Conservation (phyloP, 2,797 vertebrate genomes). For the Neoniphon sammara region DNA sequence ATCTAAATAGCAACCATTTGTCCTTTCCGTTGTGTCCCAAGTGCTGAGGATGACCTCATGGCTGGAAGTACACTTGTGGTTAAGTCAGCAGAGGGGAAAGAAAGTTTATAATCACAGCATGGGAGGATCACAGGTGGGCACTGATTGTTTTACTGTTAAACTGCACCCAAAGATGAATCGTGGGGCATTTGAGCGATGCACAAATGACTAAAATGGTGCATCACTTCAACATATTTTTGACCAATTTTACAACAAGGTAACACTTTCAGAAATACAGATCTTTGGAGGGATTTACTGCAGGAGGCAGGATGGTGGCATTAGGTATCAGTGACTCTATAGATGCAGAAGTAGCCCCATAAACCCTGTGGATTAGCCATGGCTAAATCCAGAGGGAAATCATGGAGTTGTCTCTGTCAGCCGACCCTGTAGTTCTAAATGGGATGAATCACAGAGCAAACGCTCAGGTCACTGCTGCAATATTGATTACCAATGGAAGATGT, state of each 20-base stretch:
- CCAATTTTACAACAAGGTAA: slow-evolving; percentile 20
- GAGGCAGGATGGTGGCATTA: slow-evolving; percentile 12
- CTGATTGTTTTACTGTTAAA: slow-evolving; percentile 48
- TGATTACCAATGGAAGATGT: slow-evolving; percentile 81
- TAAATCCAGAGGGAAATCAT: slow-evolving; percentile 75
- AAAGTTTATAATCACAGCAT: slow-evolving; percentile 57
- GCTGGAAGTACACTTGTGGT: slow-evolving; percentile 16
- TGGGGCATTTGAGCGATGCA: slow-evolving; percentile 15
- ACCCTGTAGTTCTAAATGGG: slow-evolving; percentile 75
- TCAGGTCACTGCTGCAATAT: slow-evolving; percentile 82
- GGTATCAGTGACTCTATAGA: slow-evolving; percentile 44
- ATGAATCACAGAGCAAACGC: slow-evolving; percentile 76
- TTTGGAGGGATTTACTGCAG: slow-evolving; percentile 10
- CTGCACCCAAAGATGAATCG: slow-evolving; percentile 32
- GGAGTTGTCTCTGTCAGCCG: slow-evolving; percentile 71
- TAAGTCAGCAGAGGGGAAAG: slow-evolving; percentile 49
- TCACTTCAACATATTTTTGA: no score
- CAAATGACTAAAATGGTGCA: slow-evolving; percentile 15
- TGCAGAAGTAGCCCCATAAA: slow-evolving; percentile 37
- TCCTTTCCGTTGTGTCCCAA: slow-evolving; percentile 50
- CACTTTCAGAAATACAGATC: slow-evolving; percentile 24
- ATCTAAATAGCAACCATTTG: slow-evolving; percentile 67
- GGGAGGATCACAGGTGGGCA: slow-evolving; percentile 42
- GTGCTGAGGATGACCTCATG: slow-evolving; percentile 48
- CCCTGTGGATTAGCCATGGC: slow-evolving; percentile 40